Evolutionary conservation across 2,888 invertebrate species (phyloP).

Genomic region (Dasysyrphus albostriatus): DNA sequence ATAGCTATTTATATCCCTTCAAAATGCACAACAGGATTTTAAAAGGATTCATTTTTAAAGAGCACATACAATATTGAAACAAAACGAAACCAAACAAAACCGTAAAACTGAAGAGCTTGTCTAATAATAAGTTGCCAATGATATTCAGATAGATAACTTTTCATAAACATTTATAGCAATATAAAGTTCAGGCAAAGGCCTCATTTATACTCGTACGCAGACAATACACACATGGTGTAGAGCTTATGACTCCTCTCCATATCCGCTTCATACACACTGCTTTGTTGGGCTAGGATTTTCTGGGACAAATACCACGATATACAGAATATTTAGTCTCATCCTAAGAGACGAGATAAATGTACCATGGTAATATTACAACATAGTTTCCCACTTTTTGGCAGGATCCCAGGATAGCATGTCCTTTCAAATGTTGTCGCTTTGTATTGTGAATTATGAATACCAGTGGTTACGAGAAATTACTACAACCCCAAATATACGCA

Average conservation of each 20-base stretch:
- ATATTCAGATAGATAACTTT: neutral
- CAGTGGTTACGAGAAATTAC: constrained; percentile 22
- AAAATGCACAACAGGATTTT: neutral
- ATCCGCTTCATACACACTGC: neutral
- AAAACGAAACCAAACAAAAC: neutral
- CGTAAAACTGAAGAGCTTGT: neutral
- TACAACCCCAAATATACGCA: neutral
- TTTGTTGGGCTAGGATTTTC: neutral
- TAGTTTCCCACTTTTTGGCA: neutral
- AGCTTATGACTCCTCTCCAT: neutral
- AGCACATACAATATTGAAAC: neutral
- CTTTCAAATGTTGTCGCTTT: neutral
- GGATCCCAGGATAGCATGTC: neutral
- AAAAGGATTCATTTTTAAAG: neutral
- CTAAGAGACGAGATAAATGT: neutral
- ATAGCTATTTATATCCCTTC: neutral
- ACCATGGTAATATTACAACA: neutral
- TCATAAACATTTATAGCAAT: neutral
- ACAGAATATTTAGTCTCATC: neutral
- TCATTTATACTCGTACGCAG: too few species aligned
- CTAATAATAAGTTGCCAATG: constrained; percentile 10
- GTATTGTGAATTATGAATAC: constrained; percentile 24
- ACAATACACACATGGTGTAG: neutral
- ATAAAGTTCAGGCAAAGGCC: neutral
- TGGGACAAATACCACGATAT: neutral